Percentiles rank a stretch among this genome's conserved stretches.
Evolutionary conservation across 2,888 invertebrate genomes (phyloP).

Genomic region (Diarsia mendica): DNA sequence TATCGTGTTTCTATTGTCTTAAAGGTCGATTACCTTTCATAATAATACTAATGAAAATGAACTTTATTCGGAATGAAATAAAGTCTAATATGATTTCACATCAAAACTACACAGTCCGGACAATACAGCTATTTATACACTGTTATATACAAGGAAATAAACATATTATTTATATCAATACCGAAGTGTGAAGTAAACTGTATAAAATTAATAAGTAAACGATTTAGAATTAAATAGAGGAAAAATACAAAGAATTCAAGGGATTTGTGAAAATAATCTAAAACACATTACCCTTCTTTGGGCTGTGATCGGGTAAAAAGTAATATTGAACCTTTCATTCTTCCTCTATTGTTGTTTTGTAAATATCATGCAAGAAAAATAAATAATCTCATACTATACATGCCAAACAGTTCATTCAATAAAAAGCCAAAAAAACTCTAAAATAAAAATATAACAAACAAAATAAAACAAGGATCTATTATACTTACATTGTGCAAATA

Average conservation of each 20-base stretch:
- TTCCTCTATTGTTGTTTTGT: slow-evolving; percentile 50
- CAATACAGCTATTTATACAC: slow-evolving; percentile 58
- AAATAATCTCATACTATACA: slow-evolving; percentile 78
- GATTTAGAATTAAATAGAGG: slow-evolving; percentile 48
- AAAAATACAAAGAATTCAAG: slow-evolving; percentile 34
- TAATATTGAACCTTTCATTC: slow-evolving; percentile 33
- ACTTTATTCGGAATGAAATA: slow-evolving; percentile 26
- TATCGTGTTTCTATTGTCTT: background rate
- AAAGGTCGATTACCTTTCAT: background rate
- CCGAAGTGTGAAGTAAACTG: slow-evolving; percentile 35
- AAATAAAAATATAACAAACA: slow-evolving; percentile 71
- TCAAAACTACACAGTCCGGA: slow-evolving; percentile 60
- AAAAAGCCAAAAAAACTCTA: slow-evolving; percentile 74
- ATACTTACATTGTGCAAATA: slow-evolving; percentile 87
- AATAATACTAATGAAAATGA: slow-evolving; percentile 26
- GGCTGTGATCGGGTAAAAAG: background rate
- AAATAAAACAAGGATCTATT: slow-evolving; percentile 74
- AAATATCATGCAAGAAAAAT: slow-evolving; percentile 67
- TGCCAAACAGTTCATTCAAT: slow-evolving; percentile 88
- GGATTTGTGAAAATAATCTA: slow-evolving; percentile 5
- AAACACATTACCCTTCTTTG: background rate
- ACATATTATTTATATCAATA: slow-evolving; percentile 34
- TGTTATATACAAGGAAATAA: slow-evolving; percentile 52
- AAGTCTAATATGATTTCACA: slow-evolving; percentile 58
- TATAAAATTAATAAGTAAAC: slow-evolving; percentile 37